These are phyloP conservation scores for Malurus alboscapulatus DNA, from an alignment of 2,113 vertebrate species.

Conservation along the genomic window DNA sequence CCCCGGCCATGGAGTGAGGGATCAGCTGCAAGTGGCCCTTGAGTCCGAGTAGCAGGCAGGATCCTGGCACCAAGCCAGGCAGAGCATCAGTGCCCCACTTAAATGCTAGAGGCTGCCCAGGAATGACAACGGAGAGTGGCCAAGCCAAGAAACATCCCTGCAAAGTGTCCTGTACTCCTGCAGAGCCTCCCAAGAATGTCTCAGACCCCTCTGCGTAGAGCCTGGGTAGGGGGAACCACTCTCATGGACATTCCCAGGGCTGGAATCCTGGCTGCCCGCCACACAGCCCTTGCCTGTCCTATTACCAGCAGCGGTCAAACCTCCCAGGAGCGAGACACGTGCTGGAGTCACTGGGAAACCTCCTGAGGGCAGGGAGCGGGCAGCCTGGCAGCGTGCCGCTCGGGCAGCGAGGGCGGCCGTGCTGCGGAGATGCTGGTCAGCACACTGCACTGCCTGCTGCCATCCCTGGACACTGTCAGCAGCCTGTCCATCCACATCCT, in stretches of 20 bases:
- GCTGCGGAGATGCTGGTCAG: background rate
- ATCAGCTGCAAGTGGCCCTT: slow-evolving; percentile 12
- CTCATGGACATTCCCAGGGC: background rate
- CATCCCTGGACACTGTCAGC: background rate
- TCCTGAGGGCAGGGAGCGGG: background rate
- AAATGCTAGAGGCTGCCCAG: slow-evolving; percentile 10
- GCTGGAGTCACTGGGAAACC: background rate
- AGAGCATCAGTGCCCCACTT: slow-evolving; percentile 48
- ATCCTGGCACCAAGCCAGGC: background rate
- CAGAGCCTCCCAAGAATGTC: background rate
- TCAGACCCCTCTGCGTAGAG: background rate
- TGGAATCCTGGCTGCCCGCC: rapidly evolving
- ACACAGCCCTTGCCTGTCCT: background rate
- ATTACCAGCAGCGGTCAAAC: background rate
- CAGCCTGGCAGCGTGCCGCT: background rate
- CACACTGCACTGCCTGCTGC: background rate
- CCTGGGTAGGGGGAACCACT: rapidly evolving
- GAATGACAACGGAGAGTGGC: background rate
- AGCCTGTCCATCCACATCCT: background rate
- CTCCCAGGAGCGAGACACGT: background rate
- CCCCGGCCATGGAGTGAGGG: background rate
- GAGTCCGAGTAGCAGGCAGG: background rate
- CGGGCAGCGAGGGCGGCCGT: rapidly evolving
- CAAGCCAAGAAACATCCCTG: background rate
- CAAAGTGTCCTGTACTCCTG: background rate